phyloP scores from a whole-genome alignment of 1,140 invertebrate species.

The Danaus melanippus region DNA sequence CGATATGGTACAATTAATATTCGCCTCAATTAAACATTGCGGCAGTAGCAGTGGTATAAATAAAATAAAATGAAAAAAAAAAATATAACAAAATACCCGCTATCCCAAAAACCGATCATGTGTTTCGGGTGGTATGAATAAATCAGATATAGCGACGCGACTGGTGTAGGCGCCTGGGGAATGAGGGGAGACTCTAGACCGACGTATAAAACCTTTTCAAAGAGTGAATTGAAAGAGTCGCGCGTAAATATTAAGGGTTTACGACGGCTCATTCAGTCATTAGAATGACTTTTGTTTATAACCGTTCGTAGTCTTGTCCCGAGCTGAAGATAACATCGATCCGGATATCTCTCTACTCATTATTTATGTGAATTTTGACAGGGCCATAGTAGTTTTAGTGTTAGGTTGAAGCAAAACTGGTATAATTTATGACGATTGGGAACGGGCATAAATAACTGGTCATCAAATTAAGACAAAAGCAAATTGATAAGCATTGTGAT shows the following conservation, averaged over 20 bases:
- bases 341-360: constrained; percentile 40
- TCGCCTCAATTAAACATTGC: constrained; percentile 35
- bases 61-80: constrained; percentile 14
- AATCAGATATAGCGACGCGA: constrained; percentile 61
- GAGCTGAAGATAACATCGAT: constrained; percentile 51
- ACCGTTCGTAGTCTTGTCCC: constrained; percentile 57
- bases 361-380: constrained; percentile 70
- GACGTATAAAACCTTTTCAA: constrained; percentile 60
- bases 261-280: constrained; percentile 64
- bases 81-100: constrained; percentile 42
- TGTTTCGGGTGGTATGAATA: constrained; percentile 66
- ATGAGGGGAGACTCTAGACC: constrained; percentile 33
- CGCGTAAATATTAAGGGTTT: constrained; percentile 65
- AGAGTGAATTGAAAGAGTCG: constrained; percentile 56
- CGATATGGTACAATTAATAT: constrained; percentile 29
- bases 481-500: constrained; percentile 51
- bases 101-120: constrained; percentile 61
- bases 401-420: constrained; percentile 48
- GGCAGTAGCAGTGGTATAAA: constrained; percentile 28
- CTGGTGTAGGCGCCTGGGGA: constrained; percentile 51
- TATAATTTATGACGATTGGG: constrained; percentile 58
- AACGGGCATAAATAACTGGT: constrained; percentile 50
- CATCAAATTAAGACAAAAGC: constrained; percentile 68
- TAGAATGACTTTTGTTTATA: constrained; percentile 61
- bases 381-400: constrained; percentile 28